Evolutionary conservation across 2,797 vertebrate species (phyloP).

Genomic region (Allobates femoralis): DNA sequence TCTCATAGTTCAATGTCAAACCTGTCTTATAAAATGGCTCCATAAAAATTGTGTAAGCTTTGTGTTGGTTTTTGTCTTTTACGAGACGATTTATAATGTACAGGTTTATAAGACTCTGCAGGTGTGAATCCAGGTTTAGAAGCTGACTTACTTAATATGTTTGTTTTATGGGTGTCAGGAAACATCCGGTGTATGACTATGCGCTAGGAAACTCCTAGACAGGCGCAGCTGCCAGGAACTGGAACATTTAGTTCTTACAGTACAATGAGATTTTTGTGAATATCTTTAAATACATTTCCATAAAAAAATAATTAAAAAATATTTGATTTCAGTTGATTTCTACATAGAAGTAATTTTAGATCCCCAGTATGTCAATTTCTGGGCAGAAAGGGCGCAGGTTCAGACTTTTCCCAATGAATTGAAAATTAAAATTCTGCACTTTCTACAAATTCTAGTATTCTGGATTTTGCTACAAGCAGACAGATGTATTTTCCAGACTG

Average conservation of each 20-base stretch:
- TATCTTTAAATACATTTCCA: neutral
- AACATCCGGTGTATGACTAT: constrained; percentile 56
- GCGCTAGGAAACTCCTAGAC: neutral
- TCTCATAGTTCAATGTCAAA: constrained; percentile 73
- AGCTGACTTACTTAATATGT: constrained; percentile 70
- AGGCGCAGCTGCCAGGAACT: neutral
- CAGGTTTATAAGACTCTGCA: constrained; percentile 75
- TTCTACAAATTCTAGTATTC: too few species aligned
- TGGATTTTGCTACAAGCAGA: too few species aligned
- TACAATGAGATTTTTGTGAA: neutral
- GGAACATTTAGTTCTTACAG: constrained; percentile 2
- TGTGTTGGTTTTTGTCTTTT: constrained; percentile 74
- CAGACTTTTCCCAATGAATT: too few species aligned
- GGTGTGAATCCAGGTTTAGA: constrained; percentile 73
- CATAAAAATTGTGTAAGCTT: constrained; percentile 73
- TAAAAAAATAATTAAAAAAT: neutral
- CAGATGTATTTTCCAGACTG: too few species aligned
- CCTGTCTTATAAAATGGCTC: constrained; percentile 72
- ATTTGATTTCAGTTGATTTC: neutral
- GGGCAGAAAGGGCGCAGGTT: too few species aligned
- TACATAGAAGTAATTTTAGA: neutral
- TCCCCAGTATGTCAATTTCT: too few species aligned
- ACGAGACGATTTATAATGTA: constrained; percentile 70
- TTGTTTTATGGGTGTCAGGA: constrained; percentile 72
- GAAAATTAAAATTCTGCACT: too few species aligned